Percentiles rank a stretch among this genome's conserved stretches.
These are phyloP conservation scores for Cephus pulcher DNA, from an alignment of 2,888 invertebrate genomes.

Conservation along the genomic window DNA sequence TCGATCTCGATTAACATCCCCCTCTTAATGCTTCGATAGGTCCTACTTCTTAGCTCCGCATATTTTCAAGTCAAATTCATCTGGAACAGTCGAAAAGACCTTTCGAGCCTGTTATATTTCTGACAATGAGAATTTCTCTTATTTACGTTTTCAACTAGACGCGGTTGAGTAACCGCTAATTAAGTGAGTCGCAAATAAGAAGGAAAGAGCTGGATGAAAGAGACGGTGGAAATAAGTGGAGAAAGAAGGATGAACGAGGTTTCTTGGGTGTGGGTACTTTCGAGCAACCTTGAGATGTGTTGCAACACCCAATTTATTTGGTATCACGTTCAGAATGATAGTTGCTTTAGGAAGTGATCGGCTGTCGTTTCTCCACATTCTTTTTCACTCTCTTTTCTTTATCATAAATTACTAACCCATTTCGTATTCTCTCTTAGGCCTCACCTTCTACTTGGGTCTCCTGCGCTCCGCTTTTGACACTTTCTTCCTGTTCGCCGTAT, in stretches of 20 bases:
- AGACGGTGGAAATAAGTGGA: too few relatives aligned
- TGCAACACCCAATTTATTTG: background rate
- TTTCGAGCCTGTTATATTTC: too few relatives aligned
- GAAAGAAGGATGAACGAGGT: too few relatives aligned
- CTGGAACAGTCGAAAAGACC: too few relatives aligned
- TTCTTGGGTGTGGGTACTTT: too few relatives aligned
- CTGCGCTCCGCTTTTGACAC: background rate
- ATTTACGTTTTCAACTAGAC: conserved; percentile 24
- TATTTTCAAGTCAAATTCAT: too few relatives aligned
- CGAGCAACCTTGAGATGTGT: background rate
- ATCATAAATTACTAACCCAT: background rate
- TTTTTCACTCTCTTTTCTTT: background rate
- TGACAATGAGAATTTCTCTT: conserved; percentile 24
- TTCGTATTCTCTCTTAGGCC: background rate
- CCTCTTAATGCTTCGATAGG: too few relatives aligned
- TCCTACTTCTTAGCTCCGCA: too few relatives aligned
- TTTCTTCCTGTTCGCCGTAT: background rate
- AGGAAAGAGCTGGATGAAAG: background rate
- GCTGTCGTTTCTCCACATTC: background rate
- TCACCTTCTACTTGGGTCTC: background rate
- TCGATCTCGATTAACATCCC: too few relatives aligned
- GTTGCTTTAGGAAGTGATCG: conserved; percentile 1
- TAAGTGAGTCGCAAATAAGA: conserved; percentile 12
- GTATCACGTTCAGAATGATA: background rate
- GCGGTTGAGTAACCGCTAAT: conserved; percentile 26